Base-by-base conservation (phyloP, 2,797 vertebrate genomes). In the Falco peregrinus region DNA sequence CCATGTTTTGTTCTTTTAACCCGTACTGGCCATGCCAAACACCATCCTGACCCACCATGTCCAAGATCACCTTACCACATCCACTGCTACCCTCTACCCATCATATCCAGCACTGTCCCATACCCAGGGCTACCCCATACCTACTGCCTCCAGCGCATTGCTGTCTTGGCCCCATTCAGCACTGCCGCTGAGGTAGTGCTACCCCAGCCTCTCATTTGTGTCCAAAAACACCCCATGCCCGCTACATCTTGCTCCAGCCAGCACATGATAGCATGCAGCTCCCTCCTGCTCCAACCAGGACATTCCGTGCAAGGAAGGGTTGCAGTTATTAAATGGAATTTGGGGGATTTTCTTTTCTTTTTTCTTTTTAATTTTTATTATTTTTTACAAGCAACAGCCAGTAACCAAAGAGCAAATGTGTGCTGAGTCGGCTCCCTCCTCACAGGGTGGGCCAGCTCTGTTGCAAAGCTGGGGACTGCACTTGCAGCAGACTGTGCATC, bases 351-450 rank as follows among this genome's bases (percentile, higher is more conserved):
- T 73, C 10, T 69, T 20, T 16, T 43, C 17, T 45, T 45, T 45
- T 18, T 45, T 18, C 5, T 50, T 21, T 29, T 13, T 16, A 33
- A 33, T 31, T 31, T 19, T 20, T 31, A 24, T 35, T 51, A 51
- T 31, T 47, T 75, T 15, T 25, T 71, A 91, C 57, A 39, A 88
- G 80, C 69, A 84, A n/a, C 79, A 75, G 69, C 79, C 80, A 61
- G 89, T 81, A 88, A 94, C 83, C 78, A 68, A 69, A 76, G 69
- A 70, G 37, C 75, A 60, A 76, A 54, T 45, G 88, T 61, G 84
- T 76, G 89, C 89, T 94, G 93, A 91, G 64, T 71, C 19, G 37
- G 80, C 80, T 35, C 51, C 37, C 26, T 43, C 29, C 45, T 51
- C 4, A 2, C 54, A 20, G 54, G 54, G 79, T 14, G 10, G 84